These are phyloP conservation scores for Marmota flaviventris DNA, from an alignment of 2,113 vertebrate genomes.

Conservation along the genomic window DNA sequence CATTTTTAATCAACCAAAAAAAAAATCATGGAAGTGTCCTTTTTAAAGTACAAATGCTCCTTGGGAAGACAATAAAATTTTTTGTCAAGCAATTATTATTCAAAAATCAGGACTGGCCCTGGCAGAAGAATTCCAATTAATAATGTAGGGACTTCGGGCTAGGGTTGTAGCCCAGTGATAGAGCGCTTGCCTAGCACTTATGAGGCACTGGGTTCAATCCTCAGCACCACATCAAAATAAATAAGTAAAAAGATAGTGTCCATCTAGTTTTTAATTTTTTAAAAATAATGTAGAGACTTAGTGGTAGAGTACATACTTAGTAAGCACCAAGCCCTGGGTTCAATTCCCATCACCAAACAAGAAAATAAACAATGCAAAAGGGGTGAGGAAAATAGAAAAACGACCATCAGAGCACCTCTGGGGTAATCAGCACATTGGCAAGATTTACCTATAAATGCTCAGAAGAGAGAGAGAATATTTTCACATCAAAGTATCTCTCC, in stretches of 20 bases:
- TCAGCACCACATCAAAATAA: no score
- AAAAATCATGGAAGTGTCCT: not conserved
- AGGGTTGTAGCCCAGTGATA: no score
- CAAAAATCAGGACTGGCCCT: not conserved
- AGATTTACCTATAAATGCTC: not conserved
- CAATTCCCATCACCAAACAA: not conserved
- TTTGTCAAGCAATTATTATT: constrained; percentile 1
- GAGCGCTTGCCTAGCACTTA: no score
- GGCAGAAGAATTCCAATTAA: not conserved
- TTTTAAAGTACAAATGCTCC: constrained; percentile 28
- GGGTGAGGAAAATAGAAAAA: not conserved
- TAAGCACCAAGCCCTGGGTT: not conserved
- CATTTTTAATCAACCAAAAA: constrained; percentile 6
- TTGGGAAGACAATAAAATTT: constrained; percentile 11
- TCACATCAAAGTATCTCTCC: not conserved
- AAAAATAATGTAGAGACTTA: not conserved
- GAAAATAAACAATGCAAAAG: not conserved
- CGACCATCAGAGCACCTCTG: not conserved
- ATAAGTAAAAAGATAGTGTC: no score
- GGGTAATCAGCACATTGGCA: not conserved
- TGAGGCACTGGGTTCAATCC: no score
- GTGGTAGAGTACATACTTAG: not conserved
- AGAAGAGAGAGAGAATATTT: not conserved
- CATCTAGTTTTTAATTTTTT: no score
- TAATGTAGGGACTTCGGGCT: not conserved